These are phyloP conservation scores for Ellobium chinense DNA, from an alignment of 2,888 invertebrate genomes.

Conservation along the genomic window DNA sequence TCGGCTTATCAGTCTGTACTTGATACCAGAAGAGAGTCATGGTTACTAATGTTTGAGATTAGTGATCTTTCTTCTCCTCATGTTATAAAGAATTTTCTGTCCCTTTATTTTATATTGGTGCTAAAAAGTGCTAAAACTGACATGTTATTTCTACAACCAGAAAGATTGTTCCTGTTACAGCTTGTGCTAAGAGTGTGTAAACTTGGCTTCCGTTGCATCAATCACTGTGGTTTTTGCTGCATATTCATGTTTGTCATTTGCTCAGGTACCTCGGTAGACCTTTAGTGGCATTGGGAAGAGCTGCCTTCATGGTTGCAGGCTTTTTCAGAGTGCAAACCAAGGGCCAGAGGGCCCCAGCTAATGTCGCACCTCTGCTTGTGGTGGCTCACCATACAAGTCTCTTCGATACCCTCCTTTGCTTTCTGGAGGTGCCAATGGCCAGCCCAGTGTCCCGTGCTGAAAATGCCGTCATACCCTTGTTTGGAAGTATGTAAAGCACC, in stretches of 20 bases:
- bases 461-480: conserved; percentile 89
- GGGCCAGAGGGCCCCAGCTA: neutral
- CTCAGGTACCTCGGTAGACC: conserved; percentile 25
- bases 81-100: no score
- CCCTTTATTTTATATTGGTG: no score
- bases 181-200: neutral
- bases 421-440: conserved; percentile 85
- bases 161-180: no score
- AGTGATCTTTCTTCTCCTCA: no score
- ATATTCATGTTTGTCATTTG: neutral
- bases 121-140: no score
- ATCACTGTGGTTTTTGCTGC: neutral
- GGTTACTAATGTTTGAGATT: no score
- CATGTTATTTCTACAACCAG: no score
- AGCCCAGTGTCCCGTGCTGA: conserved; percentile 94
- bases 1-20: no score
- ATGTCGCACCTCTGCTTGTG: conserved; percentile 32
- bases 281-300: conserved; percentile 34
- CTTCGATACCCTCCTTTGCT: conserved; percentile 80
- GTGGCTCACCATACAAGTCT: conserved; percentile 32
- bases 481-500: conserved; percentile 89
- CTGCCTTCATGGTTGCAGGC: conserved; percentile 3
- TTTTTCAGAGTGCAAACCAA: neutral
- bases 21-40: no score
- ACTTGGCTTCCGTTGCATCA: neutral